These are phyloP conservation scores for Magallana ariakensis DNA, from an alignment of 1,140 invertebrate species.

Conservation along the genomic window DNA sequence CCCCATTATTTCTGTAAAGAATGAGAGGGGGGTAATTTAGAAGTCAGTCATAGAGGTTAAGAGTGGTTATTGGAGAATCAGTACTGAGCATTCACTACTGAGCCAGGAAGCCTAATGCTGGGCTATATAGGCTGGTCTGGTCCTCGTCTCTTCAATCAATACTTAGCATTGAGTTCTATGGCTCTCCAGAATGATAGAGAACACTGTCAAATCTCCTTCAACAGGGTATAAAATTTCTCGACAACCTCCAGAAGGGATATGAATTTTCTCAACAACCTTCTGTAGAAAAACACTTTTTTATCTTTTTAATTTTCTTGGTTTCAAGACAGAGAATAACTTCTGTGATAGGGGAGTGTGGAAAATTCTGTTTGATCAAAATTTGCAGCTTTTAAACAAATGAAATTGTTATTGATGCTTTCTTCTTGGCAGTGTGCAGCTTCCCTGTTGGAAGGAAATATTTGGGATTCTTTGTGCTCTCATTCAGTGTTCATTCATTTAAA, in stretches of 20 bases:
- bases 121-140: not conserved
- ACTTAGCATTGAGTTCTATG: not conserved
- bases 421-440: too few relatives aligned
- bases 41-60: not conserved
- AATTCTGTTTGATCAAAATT: too few relatives aligned
- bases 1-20: not conserved
- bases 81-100: not conserved
- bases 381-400: too few relatives aligned
- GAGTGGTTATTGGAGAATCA: not conserved
- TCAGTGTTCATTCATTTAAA: too few relatives aligned
- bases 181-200: constrained; percentile 1
- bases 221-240: constrained; percentile 4
- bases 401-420: too few relatives aligned
- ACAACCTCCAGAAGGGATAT: not conserved
- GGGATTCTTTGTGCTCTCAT: too few relatives aligned
- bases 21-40: not conserved
- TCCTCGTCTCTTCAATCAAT: not conserved
- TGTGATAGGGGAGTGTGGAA: too few relatives aligned
- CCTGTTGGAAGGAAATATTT: too few relatives aligned
- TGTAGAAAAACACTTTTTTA: too few relatives aligned
- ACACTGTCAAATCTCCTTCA: constrained; percentile 10
- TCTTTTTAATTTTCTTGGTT: too few relatives aligned
- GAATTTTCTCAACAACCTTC: not conserved
- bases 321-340: too few relatives aligned
- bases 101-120: not conserved